Percentiles rank a stretch among this genome's conserved stretches.
These are phyloP conservation scores for Drosophila bocqueti DNA, from an alignment of 1,140 invertebrate species.

Conservation along the genomic window DNA sequence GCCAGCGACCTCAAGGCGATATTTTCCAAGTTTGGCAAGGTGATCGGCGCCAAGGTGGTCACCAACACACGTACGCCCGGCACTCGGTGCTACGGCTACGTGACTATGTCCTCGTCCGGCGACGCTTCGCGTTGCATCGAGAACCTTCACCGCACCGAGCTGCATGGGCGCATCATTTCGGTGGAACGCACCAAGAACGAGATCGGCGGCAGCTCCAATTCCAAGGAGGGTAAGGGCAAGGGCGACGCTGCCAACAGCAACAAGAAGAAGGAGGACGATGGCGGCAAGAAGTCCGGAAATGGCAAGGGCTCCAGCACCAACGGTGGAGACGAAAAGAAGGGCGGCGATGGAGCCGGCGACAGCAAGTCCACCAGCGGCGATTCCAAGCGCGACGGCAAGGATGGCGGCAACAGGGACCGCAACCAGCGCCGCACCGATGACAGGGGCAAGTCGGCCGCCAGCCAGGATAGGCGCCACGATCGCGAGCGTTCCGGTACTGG, in stretches of 20 bases:
- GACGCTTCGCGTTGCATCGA: constrained; percentile 96
- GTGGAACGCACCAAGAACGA: constrained; percentile 93
- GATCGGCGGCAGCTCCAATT: constrained; percentile 68
- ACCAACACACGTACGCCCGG: constrained; percentile 96
- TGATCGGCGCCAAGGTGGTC: constrained; percentile 97
- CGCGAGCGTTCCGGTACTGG: constrained; percentile 60
- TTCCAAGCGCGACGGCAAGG: constrained; percentile 65
- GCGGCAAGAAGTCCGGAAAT: constrained; percentile 51
- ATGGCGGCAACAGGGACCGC: constrained; percentile 46
- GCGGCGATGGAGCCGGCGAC: constrained; percentile 39
- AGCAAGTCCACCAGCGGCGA: constrained; percentile 27
- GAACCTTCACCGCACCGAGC: constrained; percentile 93
- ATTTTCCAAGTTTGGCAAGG: constrained; percentile 97
- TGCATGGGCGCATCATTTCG: constrained; percentile 96
- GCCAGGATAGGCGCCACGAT: constrained; percentile 57
- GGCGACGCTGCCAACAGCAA: constrained; percentile 21
- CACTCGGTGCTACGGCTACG: constrained; percentile 96
- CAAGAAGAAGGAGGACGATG: constrained; percentile 62
- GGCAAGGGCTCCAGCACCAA: constrained; percentile 36
- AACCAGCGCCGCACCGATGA: constrained; percentile 46
- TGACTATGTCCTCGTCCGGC: constrained; percentile 95
- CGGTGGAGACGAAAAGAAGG: constrained; percentile 55
- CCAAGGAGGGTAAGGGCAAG: constrained; percentile 54
- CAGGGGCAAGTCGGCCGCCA: constrained; percentile 53
- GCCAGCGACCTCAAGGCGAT: constrained; percentile 96